Evolutionary conservation across 2,797 vertebrate species (phyloP), one percentile per base, ranked within the genome.

Genomic region (Fratercula arctica): DNA sequence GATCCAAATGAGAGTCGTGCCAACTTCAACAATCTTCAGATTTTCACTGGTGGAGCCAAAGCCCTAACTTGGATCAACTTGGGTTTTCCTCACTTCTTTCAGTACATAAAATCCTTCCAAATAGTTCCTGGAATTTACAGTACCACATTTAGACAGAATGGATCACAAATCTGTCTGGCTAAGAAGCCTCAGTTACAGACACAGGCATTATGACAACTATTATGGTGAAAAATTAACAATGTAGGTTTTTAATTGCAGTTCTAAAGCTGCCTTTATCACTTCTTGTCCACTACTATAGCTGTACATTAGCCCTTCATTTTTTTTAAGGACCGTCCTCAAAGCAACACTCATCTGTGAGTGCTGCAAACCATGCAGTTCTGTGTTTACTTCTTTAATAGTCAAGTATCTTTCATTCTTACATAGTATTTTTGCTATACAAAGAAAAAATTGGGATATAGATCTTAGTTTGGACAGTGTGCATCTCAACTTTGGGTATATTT

Each of bases 21-120:
- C 90, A 96, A 95, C 61, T 78, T 93, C 87, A 87, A 89, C 50
- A 89, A 83, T 80, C 94, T 87, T 93, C 73, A 87, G 33, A 61
- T 87, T 94, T 94, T 89, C 68, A 59, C 35, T 67, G 39, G 8
- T 66, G 43, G 20, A 87, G 43, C 50, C 64, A 92, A 91, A 92
- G 69, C 19, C 45, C 18, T 81, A 77, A 73, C 84, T 87, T 96
- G 96, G 64, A 96, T 92, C 37, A 64, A 16, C 61, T 79, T 73
- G 26, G 4, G 10, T 87, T 94, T 93, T 75, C 57, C 73, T 84
- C 61, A 51, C 68, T 83, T 94, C 46, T 91, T 89, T 94, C 50
- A 60, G 63, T 39, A 87, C 7, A 45, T 60, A 87, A 94, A 89
- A 91, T 77, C 16, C 19, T 84, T 89, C 51, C 69, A 91, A 92